A percentile compares a stretch with the other conserved stretches of the same genome.
Evolutionary conservation across 1,140 invertebrate genomes (phyloP).

Genomic region (Sycobia sp.): DNA sequence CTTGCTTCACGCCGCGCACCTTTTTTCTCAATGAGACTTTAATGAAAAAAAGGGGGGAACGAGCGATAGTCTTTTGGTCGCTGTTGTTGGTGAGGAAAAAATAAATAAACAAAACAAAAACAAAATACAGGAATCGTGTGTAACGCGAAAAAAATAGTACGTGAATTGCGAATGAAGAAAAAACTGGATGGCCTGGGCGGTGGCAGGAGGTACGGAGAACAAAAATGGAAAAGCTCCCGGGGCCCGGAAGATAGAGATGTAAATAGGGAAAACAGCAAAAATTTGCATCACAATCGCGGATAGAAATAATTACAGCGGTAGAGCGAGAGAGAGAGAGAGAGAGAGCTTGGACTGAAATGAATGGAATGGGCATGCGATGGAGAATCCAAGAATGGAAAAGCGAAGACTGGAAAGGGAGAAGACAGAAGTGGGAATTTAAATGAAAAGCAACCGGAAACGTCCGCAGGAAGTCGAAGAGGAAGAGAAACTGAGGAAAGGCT

Average conservation of each 20-base stretch:
- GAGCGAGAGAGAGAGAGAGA: conserved; percentile 41
- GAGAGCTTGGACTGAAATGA: conserved; percentile 7
- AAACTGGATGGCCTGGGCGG: conserved; percentile 3
- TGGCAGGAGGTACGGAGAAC: neutral
- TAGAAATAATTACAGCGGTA: conserved; percentile 59
- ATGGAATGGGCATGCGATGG: conserved; percentile 29
- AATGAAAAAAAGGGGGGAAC: conserved; percentile 3
- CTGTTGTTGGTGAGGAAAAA: too few relatives aligned
- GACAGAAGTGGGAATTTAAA: conserved; percentile 48
- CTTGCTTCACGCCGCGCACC: neutral
- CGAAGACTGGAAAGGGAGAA: conserved; percentile 1
- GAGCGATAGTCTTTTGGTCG: neutral
- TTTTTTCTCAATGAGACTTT: conserved; percentile 3
- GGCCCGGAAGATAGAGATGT: conserved; percentile 35
- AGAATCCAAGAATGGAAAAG: conserved; percentile 18
- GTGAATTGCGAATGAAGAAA: conserved; percentile 29
- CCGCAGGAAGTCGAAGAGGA: neutral
- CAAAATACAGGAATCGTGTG: neutral
- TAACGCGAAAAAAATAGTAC: conserved; percentile 4
- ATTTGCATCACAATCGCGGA: conserved; percentile 60
- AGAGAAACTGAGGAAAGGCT: neutral
- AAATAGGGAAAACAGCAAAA: conserved; percentile 54
- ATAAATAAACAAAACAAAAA: conserved; percentile 2
- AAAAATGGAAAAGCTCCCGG: conserved; percentile 28
- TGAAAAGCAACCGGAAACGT: conserved; percentile 47